Evolutionary conservation across 2,113 vertebrate genomes (phyloP).

Genomic region (Talpa occidentalis): DNA sequence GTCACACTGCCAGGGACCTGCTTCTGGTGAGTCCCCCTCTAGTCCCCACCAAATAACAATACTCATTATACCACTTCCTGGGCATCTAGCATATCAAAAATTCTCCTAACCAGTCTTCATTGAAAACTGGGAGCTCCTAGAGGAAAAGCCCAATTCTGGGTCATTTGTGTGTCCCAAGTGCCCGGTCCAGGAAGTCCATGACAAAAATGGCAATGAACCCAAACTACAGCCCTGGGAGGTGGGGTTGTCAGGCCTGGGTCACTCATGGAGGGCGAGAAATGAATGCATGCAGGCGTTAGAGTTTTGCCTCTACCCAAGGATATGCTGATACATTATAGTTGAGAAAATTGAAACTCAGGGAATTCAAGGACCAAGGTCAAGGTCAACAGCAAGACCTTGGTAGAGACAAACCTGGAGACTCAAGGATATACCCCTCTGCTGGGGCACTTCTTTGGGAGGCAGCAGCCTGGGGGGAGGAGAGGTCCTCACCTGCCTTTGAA

Average conservation of each 20-base stretch:
- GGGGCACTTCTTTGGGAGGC: background rate
- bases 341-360: background rate
- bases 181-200: background rate
- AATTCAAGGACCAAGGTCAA: no score
- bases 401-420: background rate
- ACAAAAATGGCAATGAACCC: background rate
- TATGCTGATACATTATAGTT: background rate
- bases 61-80: background rate
- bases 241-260: background rate
- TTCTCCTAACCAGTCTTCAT: background rate
- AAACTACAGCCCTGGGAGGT: background rate
- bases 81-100: background rate
- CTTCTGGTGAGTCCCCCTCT: background rate
- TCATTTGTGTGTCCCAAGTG: background rate
- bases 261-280: background rate
- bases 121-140: background rate
- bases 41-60: background rate
- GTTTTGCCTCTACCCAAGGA: background rate
- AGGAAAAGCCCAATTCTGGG: background rate
- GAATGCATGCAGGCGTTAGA: background rate
- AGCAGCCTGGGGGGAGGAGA: no score
- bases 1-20: background rate
- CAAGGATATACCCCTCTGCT: background rate
- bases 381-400: background rate
- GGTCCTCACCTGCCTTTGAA: slow-evolving; percentile 89